phyloP scores from a whole-genome alignment of 2,797 vertebrate species.

The Sarcophilus harrisii region DNA sequence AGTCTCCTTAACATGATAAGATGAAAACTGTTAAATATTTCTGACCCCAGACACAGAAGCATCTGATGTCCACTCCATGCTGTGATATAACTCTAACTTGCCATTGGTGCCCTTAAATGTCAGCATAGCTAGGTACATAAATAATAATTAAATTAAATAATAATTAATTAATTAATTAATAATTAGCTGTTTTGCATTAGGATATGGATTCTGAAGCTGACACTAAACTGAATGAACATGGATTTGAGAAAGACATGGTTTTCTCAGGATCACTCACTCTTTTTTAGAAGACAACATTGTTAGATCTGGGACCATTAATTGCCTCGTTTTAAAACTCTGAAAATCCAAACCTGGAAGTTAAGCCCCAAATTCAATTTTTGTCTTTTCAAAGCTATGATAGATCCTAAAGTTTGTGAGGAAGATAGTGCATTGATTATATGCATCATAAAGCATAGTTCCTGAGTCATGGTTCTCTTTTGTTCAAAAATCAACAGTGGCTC shows the following conservation, averaged over 20 bases:
- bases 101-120: background rate
- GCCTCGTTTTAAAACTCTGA: background rate
- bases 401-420: background rate
- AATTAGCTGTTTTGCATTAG: background rate
- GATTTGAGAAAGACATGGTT: background rate
- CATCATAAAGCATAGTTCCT: background rate
- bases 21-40: background rate
- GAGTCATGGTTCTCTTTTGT: background rate
- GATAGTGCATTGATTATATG: background rate
- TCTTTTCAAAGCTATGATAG: background rate
- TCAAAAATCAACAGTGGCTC: background rate
- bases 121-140: background rate
- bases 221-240: background rate
- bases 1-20: background rate
- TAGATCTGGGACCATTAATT: background rate
- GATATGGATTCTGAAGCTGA: background rate
- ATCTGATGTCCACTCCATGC: background rate
- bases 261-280: background rate
- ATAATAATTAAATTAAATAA: no score
- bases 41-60: background rate
- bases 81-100: background rate
- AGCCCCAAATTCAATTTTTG: background rate
- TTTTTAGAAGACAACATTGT: background rate
- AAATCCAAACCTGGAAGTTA: background rate
- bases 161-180: no score